These are phyloP conservation scores for Lysandra bellargus DNA, from an alignment of 2,888 invertebrate species.

Conservation along the genomic window DNA sequence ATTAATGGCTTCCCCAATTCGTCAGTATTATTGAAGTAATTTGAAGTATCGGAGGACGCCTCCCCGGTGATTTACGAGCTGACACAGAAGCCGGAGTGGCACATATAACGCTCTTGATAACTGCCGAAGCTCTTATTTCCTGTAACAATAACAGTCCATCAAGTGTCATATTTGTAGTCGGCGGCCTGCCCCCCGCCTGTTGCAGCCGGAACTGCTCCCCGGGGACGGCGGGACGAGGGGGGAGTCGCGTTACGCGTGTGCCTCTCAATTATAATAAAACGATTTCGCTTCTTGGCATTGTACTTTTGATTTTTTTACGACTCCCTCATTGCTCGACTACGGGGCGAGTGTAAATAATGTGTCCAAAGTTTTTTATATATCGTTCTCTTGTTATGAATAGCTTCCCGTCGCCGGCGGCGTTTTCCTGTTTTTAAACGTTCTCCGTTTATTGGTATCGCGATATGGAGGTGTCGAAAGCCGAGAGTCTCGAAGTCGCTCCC, in stretches of 20 bases:
- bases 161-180: slow-evolving; percentile 39
- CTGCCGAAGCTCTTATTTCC: slow-evolving; percentile 33
- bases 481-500: not conserved
- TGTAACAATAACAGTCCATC: slow-evolving; percentile 39
- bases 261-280: slow-evolving; percentile 23
- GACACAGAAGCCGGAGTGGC: not conserved
- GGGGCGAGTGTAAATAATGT: slow-evolving; percentile 1
- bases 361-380: slow-evolving; percentile 10
- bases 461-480: not conserved
- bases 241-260: slow-evolving; percentile 21
- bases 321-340: not conserved
- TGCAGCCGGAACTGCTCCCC: slow-evolving; percentile 35
- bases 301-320: slow-evolving; percentile 18
- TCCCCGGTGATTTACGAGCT: not conserved
- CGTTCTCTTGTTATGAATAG: not conserved
- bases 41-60: not conserved
- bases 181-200: slow-evolving; percentile 35
- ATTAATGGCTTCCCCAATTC: not conserved
- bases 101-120: not conserved
- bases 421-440: slow-evolving; percentile 13
- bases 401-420: not conserved
- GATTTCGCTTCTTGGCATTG: slow-evolving; percentile 5
- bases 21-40: not conserved
- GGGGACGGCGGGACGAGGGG: slow-evolving; percentile 34
- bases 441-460: not conserved